phyloP scores from a whole-genome alignment of 2,888 invertebrate species.

The Druceiella hillmani region DNA sequence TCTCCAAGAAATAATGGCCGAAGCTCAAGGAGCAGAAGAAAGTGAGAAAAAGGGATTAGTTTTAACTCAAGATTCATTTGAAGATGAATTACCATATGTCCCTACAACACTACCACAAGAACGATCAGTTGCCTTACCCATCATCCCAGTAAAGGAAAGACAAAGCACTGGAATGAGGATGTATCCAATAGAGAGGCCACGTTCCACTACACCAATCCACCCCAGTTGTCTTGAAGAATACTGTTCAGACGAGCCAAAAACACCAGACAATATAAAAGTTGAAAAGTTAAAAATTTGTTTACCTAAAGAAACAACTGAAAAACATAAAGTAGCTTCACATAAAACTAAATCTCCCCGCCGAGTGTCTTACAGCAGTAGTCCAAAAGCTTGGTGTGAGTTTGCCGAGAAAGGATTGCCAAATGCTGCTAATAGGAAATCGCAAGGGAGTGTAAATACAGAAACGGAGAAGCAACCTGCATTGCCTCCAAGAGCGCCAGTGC shows the following conservation, averaged over 20 bases:
- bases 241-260: slow-evolving; percentile 42
- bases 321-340: slow-evolving; percentile 27
- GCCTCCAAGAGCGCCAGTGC: slow-evolving; percentile 31
- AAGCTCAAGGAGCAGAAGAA: slow-evolving; percentile 47
- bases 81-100: slow-evolving; percentile 81
- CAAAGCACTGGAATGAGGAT: slow-evolving; percentile 57
- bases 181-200: slow-evolving; percentile 67
- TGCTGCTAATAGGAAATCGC: slow-evolving; percentile 30
- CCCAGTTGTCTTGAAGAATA: slow-evolving; percentile 68
- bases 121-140: slow-evolving; percentile 72
- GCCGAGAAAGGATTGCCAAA: slow-evolving; percentile 56
- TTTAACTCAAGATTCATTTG: slow-evolving; percentile 75
- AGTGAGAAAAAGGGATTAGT: slow-evolving; percentile 74
- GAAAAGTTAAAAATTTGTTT: slow-evolving; percentile 67
- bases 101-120: slow-evolving; percentile 87
- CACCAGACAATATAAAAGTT: slow-evolving; percentile 34
- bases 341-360: slow-evolving; percentile 48
- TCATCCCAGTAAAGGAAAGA: slow-evolving; percentile 74
- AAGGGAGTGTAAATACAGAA: slow-evolving; percentile 22
- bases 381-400: slow-evolving; percentile 56
- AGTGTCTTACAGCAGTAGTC: slow-evolving; percentile 38
- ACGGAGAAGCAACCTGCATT: slow-evolving; percentile 38
- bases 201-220: slow-evolving; percentile 68
- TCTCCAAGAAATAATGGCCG: slow-evolving; percentile 26
- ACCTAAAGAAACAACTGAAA: slow-evolving; percentile 53